These are phyloP conservation scores for Achatina immaculata DNA, from an alignment of 1,140 invertebrate species.

Conservation along the genomic window DNA sequence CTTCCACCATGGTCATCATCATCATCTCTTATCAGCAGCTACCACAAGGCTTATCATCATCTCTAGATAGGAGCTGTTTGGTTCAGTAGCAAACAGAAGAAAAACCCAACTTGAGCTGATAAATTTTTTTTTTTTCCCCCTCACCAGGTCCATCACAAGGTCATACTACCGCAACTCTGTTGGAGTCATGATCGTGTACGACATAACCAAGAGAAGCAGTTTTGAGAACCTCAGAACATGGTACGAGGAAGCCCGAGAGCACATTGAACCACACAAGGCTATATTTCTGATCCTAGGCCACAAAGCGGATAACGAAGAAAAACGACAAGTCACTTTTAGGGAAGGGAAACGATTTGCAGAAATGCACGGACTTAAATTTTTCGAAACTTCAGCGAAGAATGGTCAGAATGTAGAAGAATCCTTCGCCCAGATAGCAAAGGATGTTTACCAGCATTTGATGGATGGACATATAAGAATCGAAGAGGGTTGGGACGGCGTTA, in stretches of 20 bases:
- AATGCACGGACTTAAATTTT: constrained; percentile 89
- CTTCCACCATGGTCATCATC: no score
- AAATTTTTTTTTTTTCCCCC: constrained; percentile 34
- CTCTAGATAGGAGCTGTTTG: no score
- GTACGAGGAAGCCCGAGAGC: constrained; percentile 94
- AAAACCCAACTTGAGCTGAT: no score
- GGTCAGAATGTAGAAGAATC: constrained; percentile 95
- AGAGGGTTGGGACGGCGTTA: constrained; percentile 99
- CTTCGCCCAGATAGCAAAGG: constrained; percentile 89
- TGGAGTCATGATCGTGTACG: constrained; percentile 94
- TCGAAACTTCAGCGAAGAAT: constrained; percentile 92
- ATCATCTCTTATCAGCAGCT: no score
- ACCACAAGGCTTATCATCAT: no score
- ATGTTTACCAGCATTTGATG: constrained; percentile 89
- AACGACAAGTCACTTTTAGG: constrained; percentile 73
- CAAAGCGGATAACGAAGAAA: constrained; percentile 82
- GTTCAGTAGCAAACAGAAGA: no score
- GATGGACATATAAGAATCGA: constrained; percentile 93
- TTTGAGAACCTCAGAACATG: constrained; percentile 95
- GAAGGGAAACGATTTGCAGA: constrained; percentile 95
- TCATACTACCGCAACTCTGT: constrained; percentile 99
- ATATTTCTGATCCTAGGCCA: constrained; percentile 95
- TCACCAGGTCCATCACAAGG: constrained; percentile 82
- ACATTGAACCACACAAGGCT: constrained; percentile 87
- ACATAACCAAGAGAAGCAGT: constrained; percentile 93